Evolutionary conservation across 2,797 vertebrate genomes (phyloP).

Genomic region (Xiphophorus birchmanni): DNA sequence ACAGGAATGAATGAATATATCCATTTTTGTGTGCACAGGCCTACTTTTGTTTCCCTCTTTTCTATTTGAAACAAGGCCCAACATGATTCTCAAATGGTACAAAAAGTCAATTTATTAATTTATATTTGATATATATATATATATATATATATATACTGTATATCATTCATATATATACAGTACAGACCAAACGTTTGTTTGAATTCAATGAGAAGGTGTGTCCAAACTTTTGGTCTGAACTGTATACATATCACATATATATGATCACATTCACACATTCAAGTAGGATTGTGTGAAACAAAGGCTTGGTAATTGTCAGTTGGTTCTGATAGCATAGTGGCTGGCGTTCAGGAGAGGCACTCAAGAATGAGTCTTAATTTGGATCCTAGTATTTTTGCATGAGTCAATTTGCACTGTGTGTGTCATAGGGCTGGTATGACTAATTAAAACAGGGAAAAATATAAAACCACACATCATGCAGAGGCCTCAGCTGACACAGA

Average conservation of each 20-base stretch:
- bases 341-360: background rate
- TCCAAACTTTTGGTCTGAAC: no score
- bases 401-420: background rate
- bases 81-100: no score
- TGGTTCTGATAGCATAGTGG: background rate
- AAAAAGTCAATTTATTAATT: background rate
- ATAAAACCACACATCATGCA: slow-evolving; percentile 78
- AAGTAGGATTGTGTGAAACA: background rate
- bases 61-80: no score
- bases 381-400: background rate
- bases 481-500: slow-evolving; percentile 54
- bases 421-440: background rate
- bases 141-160: background rate
- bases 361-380: background rate
- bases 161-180: no score
- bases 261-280: no score
- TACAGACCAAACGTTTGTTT: no score
- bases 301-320: background rate
- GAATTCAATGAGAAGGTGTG: no score
- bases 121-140: background rate
- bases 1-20: background rate
- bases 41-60: no score
- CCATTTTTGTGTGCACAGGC: background rate
- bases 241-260: no score
- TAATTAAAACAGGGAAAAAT: slow-evolving; percentile 70